These are phyloP conservation scores for Salminus brasiliensis DNA, from an alignment of 2,113 vertebrate species.

Conservation along the genomic window DNA sequence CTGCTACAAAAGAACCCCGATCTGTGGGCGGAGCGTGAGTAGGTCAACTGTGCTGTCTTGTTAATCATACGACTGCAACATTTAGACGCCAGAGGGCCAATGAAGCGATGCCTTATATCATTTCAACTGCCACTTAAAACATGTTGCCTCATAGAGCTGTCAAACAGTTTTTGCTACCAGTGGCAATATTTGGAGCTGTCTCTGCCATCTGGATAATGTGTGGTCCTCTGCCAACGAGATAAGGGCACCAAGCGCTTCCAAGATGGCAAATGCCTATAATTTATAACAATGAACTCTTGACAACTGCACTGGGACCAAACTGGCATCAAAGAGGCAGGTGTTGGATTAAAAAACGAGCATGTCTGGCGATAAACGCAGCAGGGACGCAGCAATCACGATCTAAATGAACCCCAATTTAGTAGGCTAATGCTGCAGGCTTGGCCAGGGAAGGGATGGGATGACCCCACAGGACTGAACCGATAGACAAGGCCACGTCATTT, in stretches of 20 bases:
- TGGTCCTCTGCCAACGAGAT: slow-evolving; percentile 64
- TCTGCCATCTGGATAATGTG: slow-evolving; percentile 66
- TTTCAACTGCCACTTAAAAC: slow-evolving; percentile 48
- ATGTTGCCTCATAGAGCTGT: slow-evolving; percentile 51
- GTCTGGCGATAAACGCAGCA: slow-evolving; percentile 54
- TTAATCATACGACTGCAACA: neutral
- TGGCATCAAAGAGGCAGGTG: slow-evolving; percentile 62
- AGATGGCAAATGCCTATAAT: slow-evolving; percentile 58
- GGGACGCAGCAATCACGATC: slow-evolving; percentile 59
- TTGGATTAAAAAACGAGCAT: slow-evolving; percentile 47
- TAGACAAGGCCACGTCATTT: slow-evolving; percentile 46
- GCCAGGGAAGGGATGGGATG: slow-evolving; percentile 49
- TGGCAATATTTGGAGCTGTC: slow-evolving; percentile 61
- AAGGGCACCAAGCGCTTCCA: slow-evolving; percentile 55
- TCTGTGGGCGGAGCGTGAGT: neutral
- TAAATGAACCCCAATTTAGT: slow-evolving; percentile 42
- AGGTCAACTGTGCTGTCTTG: neutral
- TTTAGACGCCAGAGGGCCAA: slow-evolving; percentile 7
- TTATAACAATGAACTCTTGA: slow-evolving; percentile 66
- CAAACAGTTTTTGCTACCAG: slow-evolving; percentile 62
- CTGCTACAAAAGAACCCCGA: neutral
- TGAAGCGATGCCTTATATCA: neutral
- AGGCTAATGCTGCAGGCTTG: slow-evolving; percentile 52
- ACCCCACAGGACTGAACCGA: slow-evolving; percentile 37
- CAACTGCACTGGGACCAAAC: slow-evolving; percentile 59